Evolutionary conservation across 2,113 vertebrate genomes (phyloP).

Genomic region (Eptesicus fuscus): DNA sequence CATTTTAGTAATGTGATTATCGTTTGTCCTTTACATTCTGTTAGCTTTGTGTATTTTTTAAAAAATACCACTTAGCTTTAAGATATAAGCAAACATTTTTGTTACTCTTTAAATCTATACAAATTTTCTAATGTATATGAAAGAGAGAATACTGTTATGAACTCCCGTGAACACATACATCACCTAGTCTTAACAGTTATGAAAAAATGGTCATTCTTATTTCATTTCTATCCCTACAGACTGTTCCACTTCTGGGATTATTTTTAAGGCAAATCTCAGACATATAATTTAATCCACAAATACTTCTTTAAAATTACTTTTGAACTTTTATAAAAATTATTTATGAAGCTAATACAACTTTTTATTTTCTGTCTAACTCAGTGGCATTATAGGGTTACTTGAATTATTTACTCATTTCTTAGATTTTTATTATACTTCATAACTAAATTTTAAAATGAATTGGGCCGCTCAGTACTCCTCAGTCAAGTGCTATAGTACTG

Average conservation of each 20-base stretch:
- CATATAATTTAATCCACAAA: background rate
- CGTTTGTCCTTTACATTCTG: background rate
- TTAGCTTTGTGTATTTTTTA: background rate
- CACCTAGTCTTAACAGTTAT: background rate
- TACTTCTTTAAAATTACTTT: conserved; percentile 20
- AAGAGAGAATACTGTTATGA: background rate
- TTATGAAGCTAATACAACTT: background rate
- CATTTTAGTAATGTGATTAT: background rate
- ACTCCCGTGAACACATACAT: background rate
- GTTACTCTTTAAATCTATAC: background rate
- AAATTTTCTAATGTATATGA: background rate
- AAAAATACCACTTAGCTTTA: background rate
- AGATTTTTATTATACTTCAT: background rate
- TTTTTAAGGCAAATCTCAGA: conserved; percentile 34
- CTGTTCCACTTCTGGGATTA: background rate
- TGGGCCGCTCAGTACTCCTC: background rate
- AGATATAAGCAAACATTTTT: background rate
- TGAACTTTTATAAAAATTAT: conserved; percentile 16
- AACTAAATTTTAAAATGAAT: conserved; percentile 39
- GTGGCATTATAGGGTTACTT: background rate
- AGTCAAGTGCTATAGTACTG: conserved; percentile 7
- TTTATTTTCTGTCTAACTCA: conserved; percentile 27
- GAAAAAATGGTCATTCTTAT: background rate
- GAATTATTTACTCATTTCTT: conserved; percentile 26
- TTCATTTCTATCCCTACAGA: background rate